phyloP scores from a whole-genome alignment of 2,113 vertebrate species.

The Poecilia latipinna region DNA sequence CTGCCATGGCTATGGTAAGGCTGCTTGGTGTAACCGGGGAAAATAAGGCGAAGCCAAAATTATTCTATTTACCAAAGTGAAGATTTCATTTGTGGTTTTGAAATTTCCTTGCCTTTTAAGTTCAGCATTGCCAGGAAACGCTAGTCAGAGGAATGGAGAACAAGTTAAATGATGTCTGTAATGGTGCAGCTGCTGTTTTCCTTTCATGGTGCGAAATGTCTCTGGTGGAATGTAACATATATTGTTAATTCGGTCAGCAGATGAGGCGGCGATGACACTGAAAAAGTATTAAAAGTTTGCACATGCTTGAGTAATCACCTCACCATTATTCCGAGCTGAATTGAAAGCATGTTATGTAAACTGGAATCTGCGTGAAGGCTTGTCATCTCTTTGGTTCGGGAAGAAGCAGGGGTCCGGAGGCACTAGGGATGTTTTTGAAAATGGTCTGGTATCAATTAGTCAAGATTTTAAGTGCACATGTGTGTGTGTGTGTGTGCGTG shows the following conservation, averaged over 20 bases:
- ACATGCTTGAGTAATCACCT: slow-evolving; percentile 12
- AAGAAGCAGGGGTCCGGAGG: slow-evolving; percentile 52
- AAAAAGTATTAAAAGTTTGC: slow-evolving; percentile 23
- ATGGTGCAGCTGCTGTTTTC: slow-evolving; percentile 16
- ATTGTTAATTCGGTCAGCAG: slow-evolving; percentile 9
- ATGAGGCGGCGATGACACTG: neutral
- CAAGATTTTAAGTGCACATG: slow-evolving; percentile 23
- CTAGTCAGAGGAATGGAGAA: slow-evolving; percentile 7
- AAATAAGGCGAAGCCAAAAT: slow-evolving; percentile 19
- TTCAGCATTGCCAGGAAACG: slow-evolving; percentile 15
- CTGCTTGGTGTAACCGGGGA: neutral
- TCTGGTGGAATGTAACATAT: neutral
- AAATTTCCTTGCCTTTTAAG: slow-evolving; percentile 12
- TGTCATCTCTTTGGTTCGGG: slow-evolving; percentile 37
- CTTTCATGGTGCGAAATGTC: slow-evolving; percentile 3
- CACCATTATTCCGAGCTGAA: slow-evolving; percentile 28
- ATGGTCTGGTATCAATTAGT: slow-evolving; percentile 80
- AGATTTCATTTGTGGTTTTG: slow-evolving; percentile 50
- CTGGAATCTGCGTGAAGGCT: slow-evolving; percentile 32
- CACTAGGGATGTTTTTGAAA: slow-evolving; percentile 66
- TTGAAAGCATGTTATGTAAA: slow-evolving; percentile 35
- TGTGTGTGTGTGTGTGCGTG: slow-evolving; percentile 3
- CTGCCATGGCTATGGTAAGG: slow-evolving; percentile 39
- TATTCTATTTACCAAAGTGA: slow-evolving; percentile 47
- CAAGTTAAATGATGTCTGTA: slow-evolving; percentile 6